Percentiles rank a stretch among this genome's conserved stretches.
Conservation (phyloP, 2,113 vertebrate genomes). For the Rhinopomastus cyanomelas region DNA sequence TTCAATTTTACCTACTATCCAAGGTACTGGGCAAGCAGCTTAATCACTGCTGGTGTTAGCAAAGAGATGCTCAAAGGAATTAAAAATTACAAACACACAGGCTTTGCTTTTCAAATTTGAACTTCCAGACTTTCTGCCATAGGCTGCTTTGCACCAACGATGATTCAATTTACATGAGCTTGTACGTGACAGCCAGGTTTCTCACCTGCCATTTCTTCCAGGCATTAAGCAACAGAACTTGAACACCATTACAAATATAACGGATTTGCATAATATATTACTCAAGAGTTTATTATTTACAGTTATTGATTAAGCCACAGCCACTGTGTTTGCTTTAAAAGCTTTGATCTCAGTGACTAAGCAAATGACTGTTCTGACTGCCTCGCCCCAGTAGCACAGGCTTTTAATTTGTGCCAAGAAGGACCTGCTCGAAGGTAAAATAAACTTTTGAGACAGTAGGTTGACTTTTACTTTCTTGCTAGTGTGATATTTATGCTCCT, state of each 20-base stretch:
- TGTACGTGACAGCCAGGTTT: neutral
- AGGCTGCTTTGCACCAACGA: neutral
- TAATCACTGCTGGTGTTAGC: neutral
- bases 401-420: neutral
- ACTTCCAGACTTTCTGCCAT: neutral
- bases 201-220: neutral
- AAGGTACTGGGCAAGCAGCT: neutral
- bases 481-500: neutral
- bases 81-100: neutral
- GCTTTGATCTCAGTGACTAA: neutral
- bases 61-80: neutral
- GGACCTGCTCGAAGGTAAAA: neutral
- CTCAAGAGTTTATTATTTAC: neutral
- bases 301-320: neutral
- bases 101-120: neutral
- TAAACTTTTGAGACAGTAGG: fast-evolving
- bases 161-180: neutral
- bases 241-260: neutral
- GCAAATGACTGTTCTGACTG: neutral
- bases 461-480: neutral
- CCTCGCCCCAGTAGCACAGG: neutral
- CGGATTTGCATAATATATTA: neutral
- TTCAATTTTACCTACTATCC: neutral
- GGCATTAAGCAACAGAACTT: neutral
- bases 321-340: neutral